A percentile compares a stretch with the other conserved stretches of the same genome.
These are phyloP conservation scores for Ciconia maguari DNA, from an alignment of 2,113 vertebrate genomes.

Conservation along the genomic window DNA sequence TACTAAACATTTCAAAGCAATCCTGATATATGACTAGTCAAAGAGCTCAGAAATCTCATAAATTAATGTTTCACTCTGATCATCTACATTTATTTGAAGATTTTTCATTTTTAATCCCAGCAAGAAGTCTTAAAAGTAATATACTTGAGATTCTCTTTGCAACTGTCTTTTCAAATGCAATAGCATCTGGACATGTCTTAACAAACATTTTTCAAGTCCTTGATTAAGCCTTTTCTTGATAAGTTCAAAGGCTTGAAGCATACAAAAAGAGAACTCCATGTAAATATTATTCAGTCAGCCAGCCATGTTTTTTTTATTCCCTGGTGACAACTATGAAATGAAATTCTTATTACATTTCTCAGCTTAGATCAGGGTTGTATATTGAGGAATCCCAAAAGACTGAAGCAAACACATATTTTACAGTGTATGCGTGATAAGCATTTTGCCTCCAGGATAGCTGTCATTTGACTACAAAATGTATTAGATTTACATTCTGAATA, in stretches of 20 bases:
- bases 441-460: conserved; percentile 18
- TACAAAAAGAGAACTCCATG: background rate
- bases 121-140: background rate
- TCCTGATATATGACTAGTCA: background rate
- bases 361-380: background rate
- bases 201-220: background rate
- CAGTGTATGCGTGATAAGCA: background rate
- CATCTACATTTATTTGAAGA: background rate
- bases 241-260: conserved; percentile 12
- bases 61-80: conserved; percentile 33
- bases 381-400: background rate
- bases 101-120: conserved; percentile 3
- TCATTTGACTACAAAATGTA: background rate
- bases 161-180: background rate
- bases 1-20: background rate
- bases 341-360: conserved; percentile 32
- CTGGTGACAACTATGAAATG: conserved; percentile 8
- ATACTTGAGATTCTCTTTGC: background rate
- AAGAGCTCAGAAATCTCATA: background rate
- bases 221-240: background rate
- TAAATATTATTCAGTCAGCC: conserved; percentile 3
- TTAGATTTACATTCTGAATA: conserved; percentile 16
- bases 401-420: conserved; percentile 28
- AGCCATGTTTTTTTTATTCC: background rate
- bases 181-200: background rate